These are phyloP conservation scores for Colossoma macropomum DNA, from an alignment of 2,113 vertebrate species.

Conservation along the genomic window DNA sequence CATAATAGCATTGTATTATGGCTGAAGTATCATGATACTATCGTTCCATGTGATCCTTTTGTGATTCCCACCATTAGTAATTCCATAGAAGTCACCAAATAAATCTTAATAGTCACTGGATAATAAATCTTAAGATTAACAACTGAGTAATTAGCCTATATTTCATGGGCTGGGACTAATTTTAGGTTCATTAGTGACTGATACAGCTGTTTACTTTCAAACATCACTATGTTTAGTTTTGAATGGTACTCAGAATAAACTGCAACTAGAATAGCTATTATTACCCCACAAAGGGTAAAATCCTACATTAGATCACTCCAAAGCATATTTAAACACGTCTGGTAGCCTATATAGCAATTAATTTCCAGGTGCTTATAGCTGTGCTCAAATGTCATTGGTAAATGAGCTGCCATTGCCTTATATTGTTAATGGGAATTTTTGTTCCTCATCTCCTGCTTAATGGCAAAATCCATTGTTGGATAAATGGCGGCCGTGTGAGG, in stretches of 20 bases:
- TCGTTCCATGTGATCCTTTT: too few relatives aligned
- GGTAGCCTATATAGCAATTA: slow-evolving; percentile 10
- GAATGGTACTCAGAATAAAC: background rate
- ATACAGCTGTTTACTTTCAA: background rate
- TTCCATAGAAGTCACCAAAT: too few relatives aligned
- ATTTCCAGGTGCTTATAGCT: slow-evolving; percentile 12
- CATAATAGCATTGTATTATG: too few relatives aligned
- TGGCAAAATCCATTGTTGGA: slow-evolving; percentile 50
- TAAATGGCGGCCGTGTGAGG: slow-evolving; percentile 43
- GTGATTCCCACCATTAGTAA: too few relatives aligned
- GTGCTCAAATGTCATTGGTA: slow-evolving; percentile 45
- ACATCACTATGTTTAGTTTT: background rate
- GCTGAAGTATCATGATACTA: too few relatives aligned
- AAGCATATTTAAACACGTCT: slow-evolving; percentile 27
- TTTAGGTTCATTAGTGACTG: too few relatives aligned
- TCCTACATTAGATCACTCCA: slow-evolving; percentile 3
- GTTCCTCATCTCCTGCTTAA: slow-evolving; percentile 44
- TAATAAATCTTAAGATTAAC: too few relatives aligned
- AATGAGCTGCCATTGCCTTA: slow-evolving; percentile 43
- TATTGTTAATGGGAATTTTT: slow-evolving; percentile 49
- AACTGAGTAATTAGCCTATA: too few relatives aligned
- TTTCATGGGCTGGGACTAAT: background rate
- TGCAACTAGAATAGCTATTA: background rate
- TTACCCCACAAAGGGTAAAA: background rate
- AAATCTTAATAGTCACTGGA: too few relatives aligned